Conservation (phyloP, 35 echinoderm and acorn worm genomes). For the Anneissia japonica region DNA sequence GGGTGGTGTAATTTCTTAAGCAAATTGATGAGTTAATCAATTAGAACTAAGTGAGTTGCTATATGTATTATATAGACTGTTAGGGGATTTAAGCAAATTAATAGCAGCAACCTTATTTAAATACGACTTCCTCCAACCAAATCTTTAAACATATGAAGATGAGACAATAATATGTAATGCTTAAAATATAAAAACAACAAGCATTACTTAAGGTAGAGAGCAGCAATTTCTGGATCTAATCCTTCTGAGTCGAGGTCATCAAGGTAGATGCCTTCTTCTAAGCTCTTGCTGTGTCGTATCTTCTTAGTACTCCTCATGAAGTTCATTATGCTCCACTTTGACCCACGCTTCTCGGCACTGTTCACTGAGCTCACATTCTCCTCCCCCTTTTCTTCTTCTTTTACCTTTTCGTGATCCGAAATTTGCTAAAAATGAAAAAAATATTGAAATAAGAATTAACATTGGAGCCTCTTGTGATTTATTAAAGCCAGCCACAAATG, state of each 20-base stretch:
- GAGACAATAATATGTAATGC: too few relatives aligned
- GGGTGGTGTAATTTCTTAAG: too few relatives aligned
- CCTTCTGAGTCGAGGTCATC: slow-evolving; percentile 84
- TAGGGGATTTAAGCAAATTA: too few relatives aligned
- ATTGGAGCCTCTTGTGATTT: too few relatives aligned
- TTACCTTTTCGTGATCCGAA: not conserved
- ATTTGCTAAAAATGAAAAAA: not conserved
- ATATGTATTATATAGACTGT: too few relatives aligned
- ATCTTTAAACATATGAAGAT: too few relatives aligned
- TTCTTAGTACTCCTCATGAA: slow-evolving; percentile 53
- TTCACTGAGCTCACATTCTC: not conserved
- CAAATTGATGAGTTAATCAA: too few relatives aligned
- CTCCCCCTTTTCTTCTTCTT: not conserved
- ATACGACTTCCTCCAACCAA: too few relatives aligned
- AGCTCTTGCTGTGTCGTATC: slow-evolving; percentile 26
- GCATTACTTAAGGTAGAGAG: slow-evolving; percentile 39
- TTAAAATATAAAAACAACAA: too few relatives aligned
- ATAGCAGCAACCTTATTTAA: too few relatives aligned
- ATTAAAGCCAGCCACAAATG: too few relatives aligned
- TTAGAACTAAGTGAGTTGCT: too few relatives aligned
- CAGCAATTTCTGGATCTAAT: slow-evolving; percentile 89
- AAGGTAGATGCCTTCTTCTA: slow-evolving; percentile 79
- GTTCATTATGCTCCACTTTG: slow-evolving; percentile 53
- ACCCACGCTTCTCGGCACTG: slow-evolving; percentile 35
- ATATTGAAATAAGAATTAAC: not conserved